Base-by-base conservation (phyloP, 2,888 invertebrate genomes). In the Eupithecia dodoneata region DNA sequence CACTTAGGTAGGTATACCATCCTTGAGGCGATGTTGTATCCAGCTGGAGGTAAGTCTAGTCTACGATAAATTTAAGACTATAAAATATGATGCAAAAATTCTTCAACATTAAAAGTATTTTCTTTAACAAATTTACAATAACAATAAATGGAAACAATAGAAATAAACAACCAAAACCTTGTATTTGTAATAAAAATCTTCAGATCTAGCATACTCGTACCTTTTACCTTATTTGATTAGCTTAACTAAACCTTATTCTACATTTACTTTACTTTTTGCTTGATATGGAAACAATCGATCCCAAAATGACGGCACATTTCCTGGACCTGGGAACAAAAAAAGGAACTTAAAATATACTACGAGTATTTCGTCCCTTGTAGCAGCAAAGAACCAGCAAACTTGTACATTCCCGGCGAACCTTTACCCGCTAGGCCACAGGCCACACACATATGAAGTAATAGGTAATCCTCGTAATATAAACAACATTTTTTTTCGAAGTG, bases 231-330 rank as follows among this genome's bases (percentile, higher is more conserved):
- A 59, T 18, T 79, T 71, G 75, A 71, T 70, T 63, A 76, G 55
- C 30, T 77, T 78, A 69, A 10, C 10, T 69, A 52, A 76, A 77
- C 69, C 80, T 81, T 66, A 69, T 6, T 5, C n/a, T 65, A 65
- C 45, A 69, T 81, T 90, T 92, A 92, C 77, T 91, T 90, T 80
- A 86, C 86, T 89, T 95, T 93, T 91, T 93, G 91, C 85, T 94
- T 94, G 88, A 95, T 94, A 87, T 88, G 92, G 95, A 99, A 99
- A 93, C 98, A 98, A 85, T 97, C 95, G 86, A 99, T 98, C 86
- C 97, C 97, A 93, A 99, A 99, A 93, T 99, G 98, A 81, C 96
- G 96, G 90, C 99, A 99, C 99, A 99, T 98, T 94, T 99, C 98
- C 85, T 97, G 97, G n/a, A 99, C 98, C 98, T 98, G 94, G 3